Evolutionary conservation across 2,797 vertebrate species (phyloP).

Genomic region (Amazona finschi): DNA sequence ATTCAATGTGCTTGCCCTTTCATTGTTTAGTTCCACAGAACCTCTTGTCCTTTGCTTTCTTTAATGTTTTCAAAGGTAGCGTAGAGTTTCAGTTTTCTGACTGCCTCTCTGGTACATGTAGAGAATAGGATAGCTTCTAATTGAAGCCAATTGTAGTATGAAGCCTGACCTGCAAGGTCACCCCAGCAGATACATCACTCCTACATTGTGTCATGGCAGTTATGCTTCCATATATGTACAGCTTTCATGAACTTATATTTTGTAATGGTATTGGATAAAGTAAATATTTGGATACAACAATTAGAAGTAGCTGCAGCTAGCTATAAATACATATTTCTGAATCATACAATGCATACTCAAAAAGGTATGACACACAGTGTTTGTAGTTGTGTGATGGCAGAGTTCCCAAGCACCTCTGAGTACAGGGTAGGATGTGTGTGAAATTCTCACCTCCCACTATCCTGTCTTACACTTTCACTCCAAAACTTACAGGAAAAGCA

Average conservation of each 20-base stretch:
- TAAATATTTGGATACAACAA: slow-evolving; percentile 50
- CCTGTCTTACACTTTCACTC: slow-evolving; percentile 50
- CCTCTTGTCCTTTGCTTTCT: not conserved
- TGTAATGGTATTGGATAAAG: not conserved
- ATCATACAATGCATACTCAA: not conserved
- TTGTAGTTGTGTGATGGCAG: not conserved
- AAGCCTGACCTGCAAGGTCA: not conserved
- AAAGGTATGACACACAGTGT: not conserved
- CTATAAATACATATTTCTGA: slow-evolving; percentile 26
- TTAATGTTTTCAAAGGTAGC: not conserved
- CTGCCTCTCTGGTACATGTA: not conserved
- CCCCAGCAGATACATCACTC: not conserved
- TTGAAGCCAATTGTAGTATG: not conserved
- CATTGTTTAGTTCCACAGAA: not conserved
- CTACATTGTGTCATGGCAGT: not conserved
- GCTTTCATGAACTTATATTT: not conserved
- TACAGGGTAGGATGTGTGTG: slow-evolving; percentile 15
- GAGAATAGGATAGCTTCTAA: not conserved
- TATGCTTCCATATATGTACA: not conserved
- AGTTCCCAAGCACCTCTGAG: not conserved
- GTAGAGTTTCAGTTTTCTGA: not conserved
- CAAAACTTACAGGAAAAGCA: slow-evolving; percentile 32
- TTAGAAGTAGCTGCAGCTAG: not conserved
- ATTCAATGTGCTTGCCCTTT: not conserved
- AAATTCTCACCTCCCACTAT: slow-evolving; percentile 51